Percentiles rank a stretch among this genome's conserved stretches.
These are phyloP conservation scores for Euura saliciscinereae DNA, from an alignment of 1,140 invertebrate genomes.

Conservation along the genomic window DNA sequence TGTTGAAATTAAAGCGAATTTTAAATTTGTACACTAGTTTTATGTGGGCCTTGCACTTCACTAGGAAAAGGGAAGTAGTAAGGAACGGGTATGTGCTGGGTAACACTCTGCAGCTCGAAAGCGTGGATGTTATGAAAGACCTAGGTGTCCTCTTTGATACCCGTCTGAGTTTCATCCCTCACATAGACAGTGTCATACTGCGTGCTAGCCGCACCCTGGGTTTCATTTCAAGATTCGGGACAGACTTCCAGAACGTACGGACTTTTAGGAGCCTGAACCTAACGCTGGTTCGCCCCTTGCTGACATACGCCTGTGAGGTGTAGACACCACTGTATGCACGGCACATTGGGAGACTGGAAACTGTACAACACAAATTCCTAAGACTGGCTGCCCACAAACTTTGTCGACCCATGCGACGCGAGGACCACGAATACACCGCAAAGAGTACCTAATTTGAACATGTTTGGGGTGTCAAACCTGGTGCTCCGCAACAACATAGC, in stretches of 20 bases:
- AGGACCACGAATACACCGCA: background rate
- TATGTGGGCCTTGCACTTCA: background rate
- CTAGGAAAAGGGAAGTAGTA: background rate
- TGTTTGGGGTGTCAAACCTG: no score
- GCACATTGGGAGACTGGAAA: background rate
- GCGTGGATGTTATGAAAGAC: slow-evolving; percentile 10
- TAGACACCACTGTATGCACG: slow-evolving; percentile 1
- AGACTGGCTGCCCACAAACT: background rate
- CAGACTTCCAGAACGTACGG: background rate
- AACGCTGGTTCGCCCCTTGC: background rate
- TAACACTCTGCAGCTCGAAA: background rate
- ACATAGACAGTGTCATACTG: no score
- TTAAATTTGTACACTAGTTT: no score
- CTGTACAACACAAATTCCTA: slow-evolving; percentile 8
- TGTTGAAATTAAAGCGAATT: no score
- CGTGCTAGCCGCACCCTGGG: no score
- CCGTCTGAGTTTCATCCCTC: no score
- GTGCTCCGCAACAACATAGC: no score
- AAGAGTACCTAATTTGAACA: no score
- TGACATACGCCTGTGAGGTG: background rate
- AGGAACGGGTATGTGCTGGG: slow-evolving; percentile 1
- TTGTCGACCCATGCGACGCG: no score
- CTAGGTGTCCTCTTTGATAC: slow-evolving; percentile 18
- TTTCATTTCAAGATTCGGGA: no score
- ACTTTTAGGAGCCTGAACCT: background rate